phyloP scores from a whole-genome alignment of 2,113 vertebrate genomes.

The Benitochromis conjunctus region DNA sequence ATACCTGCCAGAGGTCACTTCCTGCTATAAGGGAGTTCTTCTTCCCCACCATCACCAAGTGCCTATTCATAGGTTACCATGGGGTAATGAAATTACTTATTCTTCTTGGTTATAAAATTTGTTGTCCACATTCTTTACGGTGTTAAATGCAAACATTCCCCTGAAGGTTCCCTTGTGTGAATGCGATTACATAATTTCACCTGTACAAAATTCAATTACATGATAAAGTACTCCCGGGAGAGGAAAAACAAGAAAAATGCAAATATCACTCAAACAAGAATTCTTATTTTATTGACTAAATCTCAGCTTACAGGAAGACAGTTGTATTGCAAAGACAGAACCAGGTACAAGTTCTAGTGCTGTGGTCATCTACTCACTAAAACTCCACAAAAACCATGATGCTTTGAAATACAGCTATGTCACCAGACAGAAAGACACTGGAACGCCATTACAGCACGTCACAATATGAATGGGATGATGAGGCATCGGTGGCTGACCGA shows the following conservation, averaged over 20 bases:
- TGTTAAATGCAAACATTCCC: no score
- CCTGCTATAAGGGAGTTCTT: background rate
- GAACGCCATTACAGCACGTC: conserved; percentile 36
- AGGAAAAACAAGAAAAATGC: background rate
- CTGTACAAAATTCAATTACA: background rate
- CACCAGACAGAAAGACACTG: conserved; percentile 51
- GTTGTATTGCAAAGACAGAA: conserved; percentile 76
- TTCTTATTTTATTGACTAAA: conserved; percentile 71
- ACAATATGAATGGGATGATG: conserved; percentile 12
- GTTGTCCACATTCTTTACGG: background rate
- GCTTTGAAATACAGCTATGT: conserved; percentile 27
- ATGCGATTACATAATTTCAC: background rate
- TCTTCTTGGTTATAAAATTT: background rate
- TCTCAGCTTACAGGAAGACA: conserved; percentile 77
- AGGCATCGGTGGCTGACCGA: background rate
- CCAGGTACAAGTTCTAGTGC: conserved; percentile 55
- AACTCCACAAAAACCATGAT: conserved; percentile 43
- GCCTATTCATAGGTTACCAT: background rate
- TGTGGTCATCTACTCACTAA: conserved; percentile 61
- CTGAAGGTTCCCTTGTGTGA: background rate
- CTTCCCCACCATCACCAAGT: background rate
- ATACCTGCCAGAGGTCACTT: background rate
- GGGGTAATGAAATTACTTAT: background rate
- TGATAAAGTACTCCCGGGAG: background rate
- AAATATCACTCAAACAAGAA: conserved; percentile 19